Evolutionary conservation across 2,888 invertebrate genomes (phyloP), one percentile per base, ranked within the genome.

Genomic region (Autographa pulchrina): DNA sequence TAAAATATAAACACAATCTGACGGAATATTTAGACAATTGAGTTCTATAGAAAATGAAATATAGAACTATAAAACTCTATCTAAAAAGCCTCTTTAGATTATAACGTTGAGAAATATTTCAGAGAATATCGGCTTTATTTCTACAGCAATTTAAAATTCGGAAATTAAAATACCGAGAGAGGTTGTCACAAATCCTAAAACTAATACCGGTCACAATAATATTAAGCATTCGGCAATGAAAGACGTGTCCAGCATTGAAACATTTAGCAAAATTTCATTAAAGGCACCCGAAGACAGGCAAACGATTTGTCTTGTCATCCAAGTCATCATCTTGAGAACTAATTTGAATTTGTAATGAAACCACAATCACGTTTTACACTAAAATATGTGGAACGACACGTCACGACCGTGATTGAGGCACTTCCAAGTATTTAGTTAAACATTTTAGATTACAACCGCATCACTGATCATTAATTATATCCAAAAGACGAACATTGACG

Each of bases 281-380:
- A 84, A 86, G 82, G 88, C 88, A 89, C 85, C 84, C 68, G 85
- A 76, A 81, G 85, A 86, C 85, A 85, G 88, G 85, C 88, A 85
- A 88, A 89, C 90, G 85, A 94, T 94, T 94, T 93, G 91, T 94
- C 93, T 92, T 94, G 91, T 92, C 93, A 89, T 88, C 89, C 88
- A 80, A 88, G 77, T 83, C 87, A 87, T 89, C 89, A 90, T 92
- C 89, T 88, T 85, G 88, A 84, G 86, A 90, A 89, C 89, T 91
- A 90, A 93, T 94, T 93, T 93, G 91, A 93, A 93, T 93, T 89
- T 89, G 88, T 91, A 92, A 92, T 93, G 87, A 87, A 88, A 86
- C 86, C 87, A 83, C 81, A 85, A 86, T 75, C 82, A 84, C 83
- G 84, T 84, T 85, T 86, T 87, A 80, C 84, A 83, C 78, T 84